Conservation (phyloP, 2,113 vertebrate genomes). For the Myodes glareolus region DNA sequence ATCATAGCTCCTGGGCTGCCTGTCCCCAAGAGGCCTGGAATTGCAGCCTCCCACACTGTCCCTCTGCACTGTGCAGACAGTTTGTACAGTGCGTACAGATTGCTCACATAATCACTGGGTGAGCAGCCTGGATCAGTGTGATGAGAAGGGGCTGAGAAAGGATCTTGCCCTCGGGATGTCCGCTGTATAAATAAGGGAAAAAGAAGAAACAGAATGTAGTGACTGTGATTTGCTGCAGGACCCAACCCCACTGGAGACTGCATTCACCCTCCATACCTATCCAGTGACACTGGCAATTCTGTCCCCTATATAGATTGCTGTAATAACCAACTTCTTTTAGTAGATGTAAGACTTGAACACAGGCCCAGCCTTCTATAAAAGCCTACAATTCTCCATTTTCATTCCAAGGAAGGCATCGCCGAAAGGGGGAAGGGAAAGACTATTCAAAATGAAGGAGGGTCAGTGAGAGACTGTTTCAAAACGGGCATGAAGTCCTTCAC, state of each 20-base stretch:
- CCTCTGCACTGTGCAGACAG: too few species aligned
- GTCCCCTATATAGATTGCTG: fast-evolving
- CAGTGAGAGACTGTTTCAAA: constrained; percentile 66
- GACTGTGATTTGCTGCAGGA: neutral
- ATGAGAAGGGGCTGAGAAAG: neutral
- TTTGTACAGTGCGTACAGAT: neutral
- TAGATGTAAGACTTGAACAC: neutral
- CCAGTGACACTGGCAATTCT: neutral
- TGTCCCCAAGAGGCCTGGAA: neutral
- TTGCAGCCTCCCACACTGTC: neutral
- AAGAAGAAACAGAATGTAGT: neutral
- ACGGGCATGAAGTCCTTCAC: neutral
- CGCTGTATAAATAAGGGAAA: neutral
- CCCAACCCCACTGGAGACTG: neutral
- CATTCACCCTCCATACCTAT: neutral
- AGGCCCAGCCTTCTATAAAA: neutral
- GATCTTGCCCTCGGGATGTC: too few species aligned
- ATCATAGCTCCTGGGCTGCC: neutral
- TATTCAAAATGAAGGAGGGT: neutral
- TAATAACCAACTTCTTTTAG: too few species aligned
- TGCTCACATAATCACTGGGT: neutral
- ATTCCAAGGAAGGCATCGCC: neutral
- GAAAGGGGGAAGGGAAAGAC: fast-evolving
- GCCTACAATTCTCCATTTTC: neutral
- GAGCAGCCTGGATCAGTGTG: neutral